Percentiles rank a stretch among this genome's conserved stretches.
Evolutionary conservation across 1,140 invertebrate species (phyloP).

Genomic region (Anastrepha ludens): DNA sequence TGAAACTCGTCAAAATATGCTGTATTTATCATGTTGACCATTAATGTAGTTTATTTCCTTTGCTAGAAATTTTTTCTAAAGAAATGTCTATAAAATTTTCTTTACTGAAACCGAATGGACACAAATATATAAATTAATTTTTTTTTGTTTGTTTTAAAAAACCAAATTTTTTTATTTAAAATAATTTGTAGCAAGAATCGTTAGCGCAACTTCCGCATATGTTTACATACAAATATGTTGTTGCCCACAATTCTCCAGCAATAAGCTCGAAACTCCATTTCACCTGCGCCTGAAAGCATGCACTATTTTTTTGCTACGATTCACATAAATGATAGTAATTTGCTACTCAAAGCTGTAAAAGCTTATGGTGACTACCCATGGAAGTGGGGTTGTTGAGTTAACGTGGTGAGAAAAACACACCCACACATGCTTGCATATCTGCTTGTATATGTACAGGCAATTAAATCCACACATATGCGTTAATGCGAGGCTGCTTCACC

Average conservation of each 20-base stretch:
- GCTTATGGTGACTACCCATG: background rate
- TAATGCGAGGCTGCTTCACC: background rate
- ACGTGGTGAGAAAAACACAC: background rate
- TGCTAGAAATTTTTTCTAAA: no score
- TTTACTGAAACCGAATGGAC: no score
- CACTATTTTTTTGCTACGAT: background rate
- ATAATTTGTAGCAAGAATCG: no score
- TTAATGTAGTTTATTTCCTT: no score
- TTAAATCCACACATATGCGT: background rate
- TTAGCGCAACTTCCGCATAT: no score
- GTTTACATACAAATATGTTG: no score
- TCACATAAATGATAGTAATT: background rate
- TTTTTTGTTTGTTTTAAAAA: no score
- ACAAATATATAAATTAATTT: no score
- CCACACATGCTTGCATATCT: background rate
- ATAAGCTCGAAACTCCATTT: background rate
- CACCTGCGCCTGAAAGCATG: slow-evolving; percentile 9
- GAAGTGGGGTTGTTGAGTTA: background rate
- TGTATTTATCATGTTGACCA: no score
- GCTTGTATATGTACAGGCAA: background rate
- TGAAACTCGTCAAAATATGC: no score
- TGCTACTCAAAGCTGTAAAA: background rate
- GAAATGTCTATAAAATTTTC: no score
- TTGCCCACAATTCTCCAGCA: background rate
- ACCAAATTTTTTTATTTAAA: no score